Evolutionary conservation across 2,888 invertebrate species (phyloP), one percentile per base, ranked within the genome.

Genomic region (Conchocele bisecta): DNA sequence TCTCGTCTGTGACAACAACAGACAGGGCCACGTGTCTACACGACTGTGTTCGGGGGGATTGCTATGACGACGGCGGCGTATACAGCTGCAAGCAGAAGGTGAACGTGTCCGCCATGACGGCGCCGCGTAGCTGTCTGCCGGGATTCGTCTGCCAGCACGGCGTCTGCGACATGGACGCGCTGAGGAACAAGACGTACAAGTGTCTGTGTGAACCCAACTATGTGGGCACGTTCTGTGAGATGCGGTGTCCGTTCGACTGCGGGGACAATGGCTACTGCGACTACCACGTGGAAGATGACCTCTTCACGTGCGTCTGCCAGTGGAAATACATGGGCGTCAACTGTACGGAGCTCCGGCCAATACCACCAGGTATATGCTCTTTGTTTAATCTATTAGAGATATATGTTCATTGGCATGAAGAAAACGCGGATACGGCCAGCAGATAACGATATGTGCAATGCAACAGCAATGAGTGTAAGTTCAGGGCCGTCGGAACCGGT

Each of bases 131-230:
- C 13, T 78, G 78, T 39, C 56, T 58, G 11, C 78, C 74, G 6
- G 78, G 78, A 15, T 78, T 75, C 37, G 56, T 29, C 9, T 78
- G 78, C 39, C 35, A 61, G n/a, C 65, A 75, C 22, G 78, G 78
- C 3, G 63, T 70, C 3, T 78, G 78, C 46, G 73, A 78, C 33
- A 11, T 63, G 31, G 69, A 68, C 11, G 46, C 53, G 1, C 53
- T 57, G 41, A 39, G 59, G 42, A 59, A 46, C 11, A 67, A 64
- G 33, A 53, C 53, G 1, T 66, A 63, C 29, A 63, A 56, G 13
- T 83, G 83, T 64, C 61, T 79, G 1, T 83, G 83, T 59, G 81
- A 83, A 20, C 41, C 56, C 2, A 81, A 79, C 15, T 83, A 73
- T 58, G 66, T 76, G 2, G 83, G 83, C 11, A 69, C 74, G 15